Evolutionary conservation across 2,113 vertebrate genomes (phyloP).

Genomic region (Leiothrix lutea): DNA sequence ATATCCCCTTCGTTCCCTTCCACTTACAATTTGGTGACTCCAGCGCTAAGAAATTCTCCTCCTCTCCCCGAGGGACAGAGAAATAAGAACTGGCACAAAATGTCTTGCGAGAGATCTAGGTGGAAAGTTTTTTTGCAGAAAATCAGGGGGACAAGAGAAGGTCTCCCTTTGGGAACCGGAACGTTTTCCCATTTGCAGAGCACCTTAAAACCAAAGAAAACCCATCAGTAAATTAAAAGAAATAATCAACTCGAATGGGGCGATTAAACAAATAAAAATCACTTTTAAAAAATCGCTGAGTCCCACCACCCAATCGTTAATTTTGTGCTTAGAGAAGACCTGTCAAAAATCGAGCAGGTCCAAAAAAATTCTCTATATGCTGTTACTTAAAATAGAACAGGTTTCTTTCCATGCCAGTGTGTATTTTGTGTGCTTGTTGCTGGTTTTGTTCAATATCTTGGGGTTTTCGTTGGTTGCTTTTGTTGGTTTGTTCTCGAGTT

Average conservation of each 20-base stretch:
- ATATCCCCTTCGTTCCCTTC: background rate
- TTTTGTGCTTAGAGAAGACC: background rate
- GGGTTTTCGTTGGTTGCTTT: background rate
- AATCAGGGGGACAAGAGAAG: background rate
- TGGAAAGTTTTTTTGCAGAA: constrained; percentile 67
- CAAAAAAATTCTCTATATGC: background rate
- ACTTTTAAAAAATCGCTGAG: background rate
- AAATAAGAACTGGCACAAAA: constrained; percentile 18
- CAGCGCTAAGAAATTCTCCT: background rate
- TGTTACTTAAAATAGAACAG: constrained; percentile 42
- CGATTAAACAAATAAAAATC: background rate
- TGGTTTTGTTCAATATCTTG: background rate
- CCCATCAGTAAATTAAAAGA: background rate
- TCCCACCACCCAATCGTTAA: background rate
- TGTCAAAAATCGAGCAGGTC: background rate
- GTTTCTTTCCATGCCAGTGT: background rate
- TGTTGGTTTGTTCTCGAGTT: background rate
- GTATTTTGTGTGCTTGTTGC: background rate
- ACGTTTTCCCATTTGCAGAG: constrained; percentile 19
- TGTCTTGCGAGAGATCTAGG: background rate
- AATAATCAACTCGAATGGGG: background rate
- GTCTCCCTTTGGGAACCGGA: constrained; percentile 55
- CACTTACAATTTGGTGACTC: background rate
- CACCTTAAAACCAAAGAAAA: background rate
- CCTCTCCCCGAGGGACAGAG: background rate